These are phyloP conservation scores for Beaufortia kweichowensis DNA, from an alignment of 2,113 vertebrate species.

Conservation along the genomic window DNA sequence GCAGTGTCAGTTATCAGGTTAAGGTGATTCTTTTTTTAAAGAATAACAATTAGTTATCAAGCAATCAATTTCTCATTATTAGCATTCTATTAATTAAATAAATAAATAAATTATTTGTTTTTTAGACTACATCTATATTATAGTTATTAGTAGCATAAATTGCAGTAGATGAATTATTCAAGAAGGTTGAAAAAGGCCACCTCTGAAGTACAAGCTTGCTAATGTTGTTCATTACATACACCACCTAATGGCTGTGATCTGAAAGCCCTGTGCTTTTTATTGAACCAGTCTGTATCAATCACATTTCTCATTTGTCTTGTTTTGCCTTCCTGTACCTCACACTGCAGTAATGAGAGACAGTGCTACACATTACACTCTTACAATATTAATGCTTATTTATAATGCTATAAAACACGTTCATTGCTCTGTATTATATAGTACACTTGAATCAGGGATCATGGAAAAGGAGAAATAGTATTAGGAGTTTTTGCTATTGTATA, in stretches of 20 bases:
- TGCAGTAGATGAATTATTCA: constrained; percentile 35
- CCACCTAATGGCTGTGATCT: constrained; percentile 51
- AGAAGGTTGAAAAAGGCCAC: constrained; percentile 51
- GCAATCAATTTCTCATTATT: no score
- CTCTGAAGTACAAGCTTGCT: constrained; percentile 51
- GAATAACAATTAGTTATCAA: not conserved
- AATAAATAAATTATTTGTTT: constrained; percentile 43
- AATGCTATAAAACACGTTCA: not conserved
- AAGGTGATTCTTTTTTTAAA: not conserved
- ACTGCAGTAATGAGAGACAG: not conserved
- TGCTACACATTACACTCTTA: not conserved
- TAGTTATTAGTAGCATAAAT: constrained; percentile 29
- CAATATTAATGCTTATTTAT: not conserved
- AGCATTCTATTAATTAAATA: no score
- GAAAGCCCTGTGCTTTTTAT: constrained; percentile 59
- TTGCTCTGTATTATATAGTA: no score
- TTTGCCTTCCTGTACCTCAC: not conserved
- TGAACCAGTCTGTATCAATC: constrained; percentile 37
- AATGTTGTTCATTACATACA: constrained; percentile 60
- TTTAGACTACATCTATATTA: constrained; percentile 28
- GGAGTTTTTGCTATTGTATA: not conserved
- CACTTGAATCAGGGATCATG: no score
- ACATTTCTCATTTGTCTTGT: not conserved
- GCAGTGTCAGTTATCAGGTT: no score
- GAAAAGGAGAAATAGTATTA: no score